phyloP scores from a whole-genome alignment of 2,888 invertebrate species.

The Plebejus argus region DNA sequence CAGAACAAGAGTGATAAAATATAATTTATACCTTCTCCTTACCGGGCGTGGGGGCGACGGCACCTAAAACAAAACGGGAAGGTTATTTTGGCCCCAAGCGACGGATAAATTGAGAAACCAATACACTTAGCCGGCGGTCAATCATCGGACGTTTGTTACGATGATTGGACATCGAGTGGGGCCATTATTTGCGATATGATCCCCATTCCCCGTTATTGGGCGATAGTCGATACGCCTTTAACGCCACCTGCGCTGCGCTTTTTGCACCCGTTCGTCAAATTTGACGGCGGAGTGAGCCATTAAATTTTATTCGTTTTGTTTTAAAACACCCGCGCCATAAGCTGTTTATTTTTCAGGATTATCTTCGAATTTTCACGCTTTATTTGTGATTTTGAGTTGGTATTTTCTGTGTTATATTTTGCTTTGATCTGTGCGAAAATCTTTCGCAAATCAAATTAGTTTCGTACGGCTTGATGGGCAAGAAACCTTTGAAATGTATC shows the following conservation, averaged over 20 bases:
- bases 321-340: constrained; percentile 48
- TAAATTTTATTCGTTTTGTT: constrained; percentile 66
- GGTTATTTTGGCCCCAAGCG: constrained; percentile 37
- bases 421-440: too few relatives aligned
- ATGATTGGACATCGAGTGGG: constrained; percentile 49
- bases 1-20: constrained; percentile 24
- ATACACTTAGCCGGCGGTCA: constrained; percentile 52
- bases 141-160: constrained; percentile 51
- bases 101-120: constrained; percentile 50
- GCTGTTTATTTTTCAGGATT: constrained; percentile 47
- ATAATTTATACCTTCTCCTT: constrained; percentile 19
- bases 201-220: constrained; percentile 35
- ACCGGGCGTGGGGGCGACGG: constrained; percentile 15
- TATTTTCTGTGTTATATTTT: not conserved
- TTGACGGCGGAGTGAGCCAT: constrained; percentile 54
- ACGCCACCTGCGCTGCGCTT: constrained; percentile 56
- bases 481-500: constrained; percentile 3
- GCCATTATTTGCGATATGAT: constrained; percentile 34
- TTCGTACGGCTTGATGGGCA: not conserved
- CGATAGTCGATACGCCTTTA: constrained; percentile 47
- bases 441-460: not conserved
- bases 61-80: constrained; percentile 39
- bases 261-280: constrained; percentile 57
- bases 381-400: not conserved
- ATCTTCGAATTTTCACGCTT: constrained; percentile 36